Conservation (phyloP, 1,140 invertebrate genomes). For the Acromyrmex heyeri region DNA sequence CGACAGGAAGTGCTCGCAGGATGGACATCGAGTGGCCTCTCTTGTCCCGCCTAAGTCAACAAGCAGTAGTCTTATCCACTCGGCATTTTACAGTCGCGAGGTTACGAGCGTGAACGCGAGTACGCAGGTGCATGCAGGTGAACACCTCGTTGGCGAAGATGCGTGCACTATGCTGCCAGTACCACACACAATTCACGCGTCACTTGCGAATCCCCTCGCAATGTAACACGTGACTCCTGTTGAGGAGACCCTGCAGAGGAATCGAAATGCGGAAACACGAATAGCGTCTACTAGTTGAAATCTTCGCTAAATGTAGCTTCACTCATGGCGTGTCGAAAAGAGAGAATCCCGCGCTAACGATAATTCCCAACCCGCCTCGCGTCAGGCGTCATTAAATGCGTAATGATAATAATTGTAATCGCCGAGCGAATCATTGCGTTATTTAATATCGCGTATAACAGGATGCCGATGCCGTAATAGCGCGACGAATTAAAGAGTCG, state of each 20-base stretch:
- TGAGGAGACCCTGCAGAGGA: background rate
- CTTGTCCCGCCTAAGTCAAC: slow-evolving; percentile 75
- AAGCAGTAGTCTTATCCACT: slow-evolving; percentile 31
- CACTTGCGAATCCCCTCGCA: slow-evolving; percentile 18
- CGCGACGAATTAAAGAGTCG: slow-evolving; percentile 19
- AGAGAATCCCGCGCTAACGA: background rate
- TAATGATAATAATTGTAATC: slow-evolving; percentile 43
- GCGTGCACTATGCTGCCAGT: background rate
- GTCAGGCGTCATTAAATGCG: slow-evolving; percentile 16
- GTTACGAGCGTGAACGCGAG: slow-evolving; percentile 62
- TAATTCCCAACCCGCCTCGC: background rate
- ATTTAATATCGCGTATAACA: slow-evolving; percentile 44
- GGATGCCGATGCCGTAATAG: background rate
- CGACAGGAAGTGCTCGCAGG: slow-evolving; percentile 66
- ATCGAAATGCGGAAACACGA: slow-evolving; percentile 40
- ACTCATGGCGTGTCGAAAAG: background rate
- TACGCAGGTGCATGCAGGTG: slow-evolving; percentile 71
- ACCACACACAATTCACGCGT: background rate
- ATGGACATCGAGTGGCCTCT: slow-evolving; percentile 72
- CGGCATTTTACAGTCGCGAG: slow-evolving; percentile 70
- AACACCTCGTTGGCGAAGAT: slow-evolving; percentile 32
- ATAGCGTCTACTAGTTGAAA: slow-evolving; percentile 3
- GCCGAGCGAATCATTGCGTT: slow-evolving; percentile 32
- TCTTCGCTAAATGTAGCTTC: background rate
- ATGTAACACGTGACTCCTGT: background rate